Base-by-base conservation (phyloP, 1,140 invertebrate species). In the Pseudomyrmex cubaensis region DNA sequence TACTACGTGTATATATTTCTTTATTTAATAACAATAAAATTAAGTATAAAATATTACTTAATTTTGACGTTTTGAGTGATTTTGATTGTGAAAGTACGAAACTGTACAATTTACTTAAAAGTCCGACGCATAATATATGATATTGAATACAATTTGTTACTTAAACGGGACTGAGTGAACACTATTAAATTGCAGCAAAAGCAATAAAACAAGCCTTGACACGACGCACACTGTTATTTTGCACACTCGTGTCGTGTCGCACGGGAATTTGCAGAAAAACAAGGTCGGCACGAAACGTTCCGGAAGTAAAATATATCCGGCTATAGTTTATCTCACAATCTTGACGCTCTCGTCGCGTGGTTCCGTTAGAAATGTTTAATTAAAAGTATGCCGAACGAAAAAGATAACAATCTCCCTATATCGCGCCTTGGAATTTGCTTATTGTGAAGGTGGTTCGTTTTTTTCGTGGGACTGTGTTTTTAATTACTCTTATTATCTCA, bases 241-340 rank as follows among this genome's bases (percentile, higher is more conserved):
- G 46, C 35, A 1, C 3, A 3, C 10, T 7, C 10, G 46, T 35
- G 54, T 63, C 46, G 48, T 5, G 35, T 63, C 46, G 48, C 3
- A 46, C 9, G 22, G 17, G 20, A 67, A 69, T 67, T 67, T 8
- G 13, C 1, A 22, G 13, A 77, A 35, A 35, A 69, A 67, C 52
- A 7, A 69, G 50, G 50, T 57, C 17, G 17, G 0, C 50, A 77
- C 62, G 17, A 67, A 77, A 77, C 13, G 17, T n/a, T 69, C n/a
- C 63, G 63, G 75, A 77, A 77, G 63, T 69, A 17, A 57, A 52
- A 77, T 77, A 69, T 69, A 77, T 77, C 50, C 48, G 62, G 50
- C 13, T n/a, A 66, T 35, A 35, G 35, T 8, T 56, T 67, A 77
- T 77, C 50, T 46, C 63, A 10, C 4, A 9, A 56, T 77, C 62